Conservation (phyloP, 2,797 vertebrate species). For the Hoplostethus mediterraneus region DNA sequence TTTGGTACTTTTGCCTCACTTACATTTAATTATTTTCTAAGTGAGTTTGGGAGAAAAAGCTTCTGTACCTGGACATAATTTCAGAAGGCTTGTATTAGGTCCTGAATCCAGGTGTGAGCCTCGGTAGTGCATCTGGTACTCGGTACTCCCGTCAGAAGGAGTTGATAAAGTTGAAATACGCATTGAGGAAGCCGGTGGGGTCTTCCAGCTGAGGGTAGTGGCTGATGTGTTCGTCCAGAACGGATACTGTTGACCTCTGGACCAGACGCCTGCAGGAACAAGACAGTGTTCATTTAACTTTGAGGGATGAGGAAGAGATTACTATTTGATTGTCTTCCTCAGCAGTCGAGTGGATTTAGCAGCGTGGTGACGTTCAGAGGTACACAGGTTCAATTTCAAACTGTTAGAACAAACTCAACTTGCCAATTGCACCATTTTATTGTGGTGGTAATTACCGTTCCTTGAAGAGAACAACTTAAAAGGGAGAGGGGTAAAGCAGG, state of each 20-base stretch:
- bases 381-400: too few species aligned
- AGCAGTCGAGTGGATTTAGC: too few species aligned
- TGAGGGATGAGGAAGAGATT: background rate
- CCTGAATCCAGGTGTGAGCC: background rate
- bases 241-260: slow-evolving; percentile 88
- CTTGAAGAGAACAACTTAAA: background rate
- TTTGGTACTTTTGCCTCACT: background rate
- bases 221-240: slow-evolving; percentile 95
- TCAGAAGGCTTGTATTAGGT: background rate
- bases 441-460: too few species aligned
- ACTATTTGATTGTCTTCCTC: too few species aligned
- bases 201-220: slow-evolving; percentile 98
- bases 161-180: slow-evolving; percentile 95
- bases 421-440: too few species aligned
- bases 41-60: background rate
- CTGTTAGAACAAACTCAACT: too few species aligned
- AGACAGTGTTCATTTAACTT: background rate
- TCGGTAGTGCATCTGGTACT: background rate
- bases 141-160: slow-evolving; percentile 87
- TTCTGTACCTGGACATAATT: background rate
- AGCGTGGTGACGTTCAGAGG: too few species aligned
- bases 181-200: slow-evolving; percentile 92
- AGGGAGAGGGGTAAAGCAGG: rapidly evolving
- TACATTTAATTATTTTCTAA: background rate
- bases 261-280: slow-evolving; percentile 87